Evolutionary conservation across 2,888 invertebrate genomes (phyloP).

Genomic region (Aspidiotus rigidus): DNA sequence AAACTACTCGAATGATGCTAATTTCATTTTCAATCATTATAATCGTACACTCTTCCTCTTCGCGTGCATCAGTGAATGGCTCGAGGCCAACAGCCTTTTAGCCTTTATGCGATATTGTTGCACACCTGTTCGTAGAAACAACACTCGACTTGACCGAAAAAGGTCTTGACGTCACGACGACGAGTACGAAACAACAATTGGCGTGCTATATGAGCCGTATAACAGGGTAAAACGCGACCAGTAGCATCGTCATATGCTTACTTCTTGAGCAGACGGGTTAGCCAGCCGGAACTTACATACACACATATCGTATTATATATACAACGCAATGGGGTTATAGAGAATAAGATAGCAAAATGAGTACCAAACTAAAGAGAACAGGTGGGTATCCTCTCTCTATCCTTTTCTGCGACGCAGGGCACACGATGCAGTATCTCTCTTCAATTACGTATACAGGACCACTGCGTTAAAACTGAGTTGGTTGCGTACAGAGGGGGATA

Average conservation of each 20-base stretch:
- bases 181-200: slow-evolving; percentile 2
- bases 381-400: slow-evolving; percentile 9
- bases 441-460: not conserved
- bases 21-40: too few species aligned
- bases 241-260: slow-evolving; percentile 28
- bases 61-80: too few species aligned
- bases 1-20: too few species aligned
- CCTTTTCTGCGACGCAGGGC: not conserved
- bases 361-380: slow-evolving; percentile 12
- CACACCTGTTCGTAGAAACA: too few species aligned
- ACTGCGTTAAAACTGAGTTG: too few species aligned
- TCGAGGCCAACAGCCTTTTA: too few species aligned
- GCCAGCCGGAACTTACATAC: slow-evolving; percentile 17
- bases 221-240: slow-evolving; percentile 21
- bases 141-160: not conserved
- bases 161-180: slow-evolving; percentile 22
- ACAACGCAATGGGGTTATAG: too few species aligned
- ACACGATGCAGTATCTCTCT: not conserved
- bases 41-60: too few species aligned
- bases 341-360: not conserved
- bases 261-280: slow-evolving; percentile 13
- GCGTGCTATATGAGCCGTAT: slow-evolving; percentile 26
- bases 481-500: not conserved
- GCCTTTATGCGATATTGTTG: too few species aligned
- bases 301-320: too few species aligned